Conservation (phyloP, 2,113 vertebrate genomes). For the Plestiodon gilberti region DNA sequence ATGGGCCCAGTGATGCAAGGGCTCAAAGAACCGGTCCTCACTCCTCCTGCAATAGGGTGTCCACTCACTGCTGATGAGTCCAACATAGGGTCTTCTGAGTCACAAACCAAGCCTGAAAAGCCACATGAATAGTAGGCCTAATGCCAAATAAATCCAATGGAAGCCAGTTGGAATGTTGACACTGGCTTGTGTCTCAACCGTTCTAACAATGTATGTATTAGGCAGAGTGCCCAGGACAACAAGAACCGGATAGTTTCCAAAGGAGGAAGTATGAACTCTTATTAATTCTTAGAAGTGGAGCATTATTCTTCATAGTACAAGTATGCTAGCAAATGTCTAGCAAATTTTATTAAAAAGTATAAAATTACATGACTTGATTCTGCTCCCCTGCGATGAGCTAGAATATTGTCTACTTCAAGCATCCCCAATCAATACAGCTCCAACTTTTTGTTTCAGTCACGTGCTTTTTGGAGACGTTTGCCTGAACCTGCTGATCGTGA, state of each 20-base stretch:
- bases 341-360: not conserved
- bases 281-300: not conserved
- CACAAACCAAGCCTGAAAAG: not conserved
- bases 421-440: not conserved
- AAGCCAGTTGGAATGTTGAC: not conserved
- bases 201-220: constrained; percentile 13
- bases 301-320: not conserved
- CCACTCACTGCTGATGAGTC: not conserved
- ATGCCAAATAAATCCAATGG: constrained; percentile 13
- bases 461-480: not conserved
- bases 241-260: constrained; percentile 3
- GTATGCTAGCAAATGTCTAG: not conserved
- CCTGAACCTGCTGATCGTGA: not conserved
- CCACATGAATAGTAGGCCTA: not conserved
- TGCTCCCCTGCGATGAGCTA: not conserved
- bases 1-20: not conserved
- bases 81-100: not conserved
- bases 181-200: constrained; percentile 4
- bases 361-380: not conserved
- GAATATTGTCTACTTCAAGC: not conserved
- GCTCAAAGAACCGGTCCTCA: not conserved
- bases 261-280: not conserved
- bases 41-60: not conserved
- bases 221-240: not conserved
- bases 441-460: not conserved